Conservation (phyloP, 2,797 vertebrate species). For the Diplodus puntazzo region DNA sequence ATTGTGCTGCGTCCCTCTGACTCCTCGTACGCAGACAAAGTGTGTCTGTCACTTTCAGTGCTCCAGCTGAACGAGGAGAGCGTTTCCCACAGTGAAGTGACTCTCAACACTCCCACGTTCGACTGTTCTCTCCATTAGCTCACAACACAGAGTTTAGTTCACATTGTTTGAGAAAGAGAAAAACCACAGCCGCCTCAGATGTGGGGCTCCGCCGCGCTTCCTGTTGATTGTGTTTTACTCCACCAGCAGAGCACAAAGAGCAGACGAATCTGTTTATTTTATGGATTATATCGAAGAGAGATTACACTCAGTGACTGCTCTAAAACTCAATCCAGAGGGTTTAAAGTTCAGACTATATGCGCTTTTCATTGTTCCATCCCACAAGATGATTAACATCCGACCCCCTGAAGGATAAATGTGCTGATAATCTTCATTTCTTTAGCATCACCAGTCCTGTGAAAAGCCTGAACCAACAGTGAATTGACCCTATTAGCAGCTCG, state of each 20-base stretch:
- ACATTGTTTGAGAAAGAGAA: constrained; percentile 27
- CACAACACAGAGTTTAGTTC: neutral
- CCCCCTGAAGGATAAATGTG: neutral
- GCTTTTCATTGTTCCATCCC: constrained; percentile 17
- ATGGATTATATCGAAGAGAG: constrained; percentile 21
- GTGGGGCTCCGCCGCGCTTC: constrained; percentile 36
- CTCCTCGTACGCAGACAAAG: constrained; percentile 8
- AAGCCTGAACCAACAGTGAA: neutral
- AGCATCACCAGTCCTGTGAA: neutral
- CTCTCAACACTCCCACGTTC: neutral
- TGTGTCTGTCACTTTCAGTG: constrained; percentile 3
- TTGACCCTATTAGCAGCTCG: neutral
- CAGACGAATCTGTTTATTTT: constrained; percentile 29
- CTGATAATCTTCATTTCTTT: neutral
- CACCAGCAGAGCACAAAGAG: constrained; percentile 14
- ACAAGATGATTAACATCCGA: constrained; percentile 4
- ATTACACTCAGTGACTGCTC: constrained; percentile 11
- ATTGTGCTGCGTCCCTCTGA: neutral
- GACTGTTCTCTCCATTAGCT: neutral
- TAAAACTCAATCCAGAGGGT: neutral
- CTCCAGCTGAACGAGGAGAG: no score
- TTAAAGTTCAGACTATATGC: constrained; percentile 6
- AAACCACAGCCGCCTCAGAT: constrained; percentile 17
- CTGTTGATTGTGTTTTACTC: constrained; percentile 44
- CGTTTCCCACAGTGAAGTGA: neutral